Conservation (phyloP, 2,888 invertebrate species). For the Mechanitis messenoides region DNA sequence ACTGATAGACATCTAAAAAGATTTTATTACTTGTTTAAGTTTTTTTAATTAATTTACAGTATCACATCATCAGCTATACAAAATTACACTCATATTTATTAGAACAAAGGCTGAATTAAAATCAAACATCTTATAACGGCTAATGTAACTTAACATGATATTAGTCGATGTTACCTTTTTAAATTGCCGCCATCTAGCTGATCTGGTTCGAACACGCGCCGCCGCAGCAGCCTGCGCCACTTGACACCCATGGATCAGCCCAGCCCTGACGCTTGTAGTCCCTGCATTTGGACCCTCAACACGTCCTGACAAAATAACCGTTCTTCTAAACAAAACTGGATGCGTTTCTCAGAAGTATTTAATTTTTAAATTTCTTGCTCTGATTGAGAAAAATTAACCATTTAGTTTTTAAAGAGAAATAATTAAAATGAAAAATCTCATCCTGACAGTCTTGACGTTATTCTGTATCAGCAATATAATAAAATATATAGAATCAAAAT, state of each 20-base stretch:
- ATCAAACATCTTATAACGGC: not conserved
- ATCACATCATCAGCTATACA: too few species aligned
- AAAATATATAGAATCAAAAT: too few species aligned
- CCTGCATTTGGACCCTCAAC: conserved; percentile 37
- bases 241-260: conserved; percentile 57
- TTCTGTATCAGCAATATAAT: not conserved
- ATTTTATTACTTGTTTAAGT: too few species aligned
- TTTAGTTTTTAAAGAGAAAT: not conserved
- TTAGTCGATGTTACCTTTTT: conserved; percentile 42
- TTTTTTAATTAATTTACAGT: too few species aligned
- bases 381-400: too few species aligned
- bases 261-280: conserved; percentile 35
- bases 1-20: conserved; percentile 80
- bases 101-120: not conserved
- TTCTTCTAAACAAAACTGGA: not conserved
- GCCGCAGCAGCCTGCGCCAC: conserved; percentile 45
- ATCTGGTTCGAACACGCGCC: conserved; percentile 41
- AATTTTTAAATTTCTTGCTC: not conserved
- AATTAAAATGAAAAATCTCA: not conserved
- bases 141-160: not conserved
- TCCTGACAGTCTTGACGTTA: not conserved
- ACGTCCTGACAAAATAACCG: conserved; percentile 20
- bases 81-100: too few species aligned
- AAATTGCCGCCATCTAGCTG: conserved; percentile 44
- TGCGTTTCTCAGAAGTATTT: too few species aligned